A percentile compares a stretch with the other conserved stretches of the same genome.
Evolutionary conservation across 2,888 invertebrate species (phyloP).

Genomic region (Trissoscelio sp.): DNA sequence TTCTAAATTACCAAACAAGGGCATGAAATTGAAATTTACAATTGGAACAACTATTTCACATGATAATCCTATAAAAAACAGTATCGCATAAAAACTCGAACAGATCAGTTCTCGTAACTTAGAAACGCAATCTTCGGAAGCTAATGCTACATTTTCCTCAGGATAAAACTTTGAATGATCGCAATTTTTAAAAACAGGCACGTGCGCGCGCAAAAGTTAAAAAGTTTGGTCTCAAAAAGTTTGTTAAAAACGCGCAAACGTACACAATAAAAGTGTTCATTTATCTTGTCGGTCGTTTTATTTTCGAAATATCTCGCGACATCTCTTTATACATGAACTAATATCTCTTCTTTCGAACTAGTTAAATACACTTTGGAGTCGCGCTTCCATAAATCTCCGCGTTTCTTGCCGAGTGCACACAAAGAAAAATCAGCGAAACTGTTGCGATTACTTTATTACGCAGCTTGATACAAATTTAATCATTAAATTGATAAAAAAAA

Average conservation of each 20-base stretch:
- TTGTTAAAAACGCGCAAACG: constrained; percentile 19
- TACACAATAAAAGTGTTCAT: constrained; percentile 40
- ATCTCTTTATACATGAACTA: constrained; percentile 50
- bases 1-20: too few species aligned
- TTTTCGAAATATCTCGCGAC: constrained; percentile 45
- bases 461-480: constrained; percentile 59
- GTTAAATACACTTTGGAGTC: constrained; percentile 42
- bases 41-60: too few species aligned
- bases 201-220: constrained; percentile 25
- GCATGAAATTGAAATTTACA: too few species aligned
- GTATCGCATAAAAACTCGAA: background rate
- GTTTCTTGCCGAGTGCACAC: constrained; percentile 11
- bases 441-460: constrained; percentile 40
- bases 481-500: constrained; percentile 42
- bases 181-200: constrained; percentile 46
- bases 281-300: constrained; percentile 42
- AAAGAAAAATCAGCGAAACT: constrained; percentile 34
- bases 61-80: background rate
- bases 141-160: constrained; percentile 2
- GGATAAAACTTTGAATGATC: constrained; percentile 44
- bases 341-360: constrained; percentile 30
- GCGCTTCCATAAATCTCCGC: constrained; percentile 32
- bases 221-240: constrained; percentile 29
- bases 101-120: background rate
- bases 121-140: background rate